Evolutionary conservation across 1,140 invertebrate species (phyloP).

Genomic region (Cherax quadricarinatus): DNA sequence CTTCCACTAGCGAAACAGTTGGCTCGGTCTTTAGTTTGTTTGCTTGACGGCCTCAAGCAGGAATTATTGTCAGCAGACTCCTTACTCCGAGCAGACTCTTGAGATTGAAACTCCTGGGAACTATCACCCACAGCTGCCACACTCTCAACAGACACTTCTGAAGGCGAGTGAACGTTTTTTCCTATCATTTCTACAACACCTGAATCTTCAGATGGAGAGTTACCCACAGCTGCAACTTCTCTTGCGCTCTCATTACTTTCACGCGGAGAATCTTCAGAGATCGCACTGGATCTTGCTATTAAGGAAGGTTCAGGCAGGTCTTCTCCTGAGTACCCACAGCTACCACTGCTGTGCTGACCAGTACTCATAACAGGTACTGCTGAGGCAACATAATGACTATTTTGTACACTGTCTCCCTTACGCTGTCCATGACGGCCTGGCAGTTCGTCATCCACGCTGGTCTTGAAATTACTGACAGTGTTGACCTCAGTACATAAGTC

Average conservation of each 20-base stretch:
- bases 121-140: background rate
- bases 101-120: background rate
- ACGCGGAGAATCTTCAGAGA: constrained; percentile 40
- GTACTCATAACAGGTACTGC: background rate
- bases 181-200: constrained; percentile 63
- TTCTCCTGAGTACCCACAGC: background rate
- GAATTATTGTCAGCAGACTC: background rate
- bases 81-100: background rate
- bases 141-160: constrained; percentile 45
- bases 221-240: constrained; percentile 40
- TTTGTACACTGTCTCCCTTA: background rate
- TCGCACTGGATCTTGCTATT: background rate
- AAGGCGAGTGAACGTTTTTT: constrained; percentile 38
- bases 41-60: background rate
- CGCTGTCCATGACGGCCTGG: background rate
- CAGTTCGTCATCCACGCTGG: background rate
- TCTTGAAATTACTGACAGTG: background rate
- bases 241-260: background rate
- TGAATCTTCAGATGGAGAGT: constrained; percentile 51
- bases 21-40: constrained; percentile 46
- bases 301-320: background rate
- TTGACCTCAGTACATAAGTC: background rate
- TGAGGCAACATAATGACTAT: background rate
- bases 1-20: constrained; percentile 29
- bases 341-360: background rate